These are phyloP conservation scores for Paramacrobiotus metropolitanus DNA, from an alignment of 1,140 invertebrate genomes.

Conservation along the genomic window DNA sequence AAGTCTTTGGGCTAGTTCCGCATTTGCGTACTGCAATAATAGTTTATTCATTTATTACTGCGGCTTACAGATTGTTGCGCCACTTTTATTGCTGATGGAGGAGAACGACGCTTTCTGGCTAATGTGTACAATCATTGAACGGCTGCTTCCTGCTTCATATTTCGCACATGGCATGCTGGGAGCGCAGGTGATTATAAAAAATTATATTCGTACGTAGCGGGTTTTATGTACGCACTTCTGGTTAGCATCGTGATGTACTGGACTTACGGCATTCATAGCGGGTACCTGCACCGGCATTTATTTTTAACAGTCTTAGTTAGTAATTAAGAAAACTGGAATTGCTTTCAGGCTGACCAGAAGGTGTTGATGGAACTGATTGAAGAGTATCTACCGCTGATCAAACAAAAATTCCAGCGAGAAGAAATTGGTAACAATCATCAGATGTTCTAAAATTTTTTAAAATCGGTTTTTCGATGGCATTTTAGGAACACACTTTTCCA, in stretches of 20 bases:
- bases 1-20: constrained; percentile 11
- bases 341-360: constrained; percentile 54
- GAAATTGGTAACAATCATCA: constrained; percentile 33
- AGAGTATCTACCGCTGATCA: constrained; percentile 66
- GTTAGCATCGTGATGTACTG: no score
- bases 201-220: no score
- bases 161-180: constrained; percentile 83
- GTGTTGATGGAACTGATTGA: constrained; percentile 70
- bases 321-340: constrained; percentile 6
- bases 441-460: no score
- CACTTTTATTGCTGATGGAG: constrained; percentile 72
- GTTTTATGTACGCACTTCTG: no score
- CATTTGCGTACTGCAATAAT: constrained; percentile 3
- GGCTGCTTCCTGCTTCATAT: constrained; percentile 84
- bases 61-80: constrained; percentile 50
- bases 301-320: no score
- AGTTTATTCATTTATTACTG: not conserved
- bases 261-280: no score
- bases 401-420: constrained; percentile 64
- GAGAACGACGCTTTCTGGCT: constrained; percentile 99
- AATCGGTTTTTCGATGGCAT: no score
- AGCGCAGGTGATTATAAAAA: constrained; percentile 1
- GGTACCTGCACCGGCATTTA: no score
- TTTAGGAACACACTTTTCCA: no score
- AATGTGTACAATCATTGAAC: constrained; percentile 91